These are phyloP conservation scores for Lichenostomus cassidix DNA, from an alignment of 2,113 vertebrate genomes.

Conservation along the genomic window DNA sequence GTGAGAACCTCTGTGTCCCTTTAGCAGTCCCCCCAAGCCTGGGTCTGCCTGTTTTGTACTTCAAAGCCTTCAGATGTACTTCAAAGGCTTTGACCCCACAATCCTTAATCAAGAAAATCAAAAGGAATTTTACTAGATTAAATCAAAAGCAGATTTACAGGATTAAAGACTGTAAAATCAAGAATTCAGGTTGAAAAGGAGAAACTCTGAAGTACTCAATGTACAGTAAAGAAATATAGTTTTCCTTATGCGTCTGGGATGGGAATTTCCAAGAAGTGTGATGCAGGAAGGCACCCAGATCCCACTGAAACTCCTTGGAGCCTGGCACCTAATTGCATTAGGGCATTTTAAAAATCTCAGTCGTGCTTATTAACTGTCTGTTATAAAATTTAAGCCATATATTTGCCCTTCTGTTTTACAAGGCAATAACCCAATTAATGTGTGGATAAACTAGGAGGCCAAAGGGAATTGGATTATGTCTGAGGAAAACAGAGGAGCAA, in stretches of 20 bases:
- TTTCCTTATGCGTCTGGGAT: background rate
- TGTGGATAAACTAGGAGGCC: conserved; percentile 62
- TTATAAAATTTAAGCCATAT: conserved; percentile 63
- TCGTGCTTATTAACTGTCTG: conserved; percentile 48
- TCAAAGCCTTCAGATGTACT: background rate
- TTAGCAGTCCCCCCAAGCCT: background rate
- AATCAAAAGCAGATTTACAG: conserved; percentile 42
- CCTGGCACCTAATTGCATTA: conserved; percentile 23
- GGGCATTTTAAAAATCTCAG: background rate
- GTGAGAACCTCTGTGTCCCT: background rate
- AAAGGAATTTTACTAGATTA: conserved; percentile 40
- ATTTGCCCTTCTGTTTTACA: conserved; percentile 63
- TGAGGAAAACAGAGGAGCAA: conserved; percentile 66
- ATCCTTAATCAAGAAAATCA: conserved; percentile 28
- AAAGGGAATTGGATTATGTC: conserved; percentile 70
- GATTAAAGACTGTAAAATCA: conserved; percentile 19
- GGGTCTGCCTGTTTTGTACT: background rate
- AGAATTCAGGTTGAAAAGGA: conserved; percentile 25
- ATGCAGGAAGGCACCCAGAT: background rate
- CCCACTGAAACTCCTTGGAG: background rate
- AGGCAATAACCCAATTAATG: conserved; percentile 69
- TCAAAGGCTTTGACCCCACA: conserved; percentile 29
- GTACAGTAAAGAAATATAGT: background rate
- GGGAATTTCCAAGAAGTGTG: conserved; percentile 8
- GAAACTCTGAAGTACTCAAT: background rate